Evolutionary conservation across 2,888 invertebrate genomes (phyloP), one percentile per base, ranked within the genome.

Genomic region (Endotricha flammealis): DNA sequence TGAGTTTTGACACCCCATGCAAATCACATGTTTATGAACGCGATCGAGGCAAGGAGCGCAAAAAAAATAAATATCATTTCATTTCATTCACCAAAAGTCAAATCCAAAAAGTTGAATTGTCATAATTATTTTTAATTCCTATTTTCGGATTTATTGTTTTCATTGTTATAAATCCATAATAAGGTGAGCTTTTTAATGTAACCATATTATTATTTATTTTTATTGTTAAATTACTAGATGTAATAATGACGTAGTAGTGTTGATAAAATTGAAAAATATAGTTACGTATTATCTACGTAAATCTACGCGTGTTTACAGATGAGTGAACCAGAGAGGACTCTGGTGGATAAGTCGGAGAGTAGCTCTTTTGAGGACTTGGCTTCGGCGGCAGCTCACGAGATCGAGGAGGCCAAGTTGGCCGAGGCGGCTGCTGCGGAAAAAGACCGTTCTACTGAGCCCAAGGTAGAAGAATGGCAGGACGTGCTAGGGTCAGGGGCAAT

Each of bases 401-500:
- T 88, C 14, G 87, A 88, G 38, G 85, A 82, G 46, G 82, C 82
- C 1, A 81, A 83, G 42, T 59, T 81, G 3, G 78, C 82, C 0
- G 85, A 77, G 39, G 85, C 76, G 27, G 80, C 71, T 5, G 74
- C 74, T 8, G 50, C 66, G 2, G 73, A 69, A 16, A 74, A 68
- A 38, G 71, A 74, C 14, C 76, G 68, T 41, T 47, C 66, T 20
- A 47, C 56, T 20, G 74, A 74, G 31, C 53, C 57, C 22, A 68
- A 71, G 56, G 49, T 58, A 36, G 76, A 90, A 12, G 91, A 91
- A 48, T 92, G 92, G 88, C 87, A 93, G 49, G 95, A 95, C 74
- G 88, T 96, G 35, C 82, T 95, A 38, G 95, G 95, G 8, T 95
- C 92, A 76, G 93, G 93, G 13, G 90, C 93, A 41, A 70, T 95